Evolutionary conservation across 2,797 vertebrate genomes (phyloP).

Genomic region (Cossypha polioptera): DNA sequence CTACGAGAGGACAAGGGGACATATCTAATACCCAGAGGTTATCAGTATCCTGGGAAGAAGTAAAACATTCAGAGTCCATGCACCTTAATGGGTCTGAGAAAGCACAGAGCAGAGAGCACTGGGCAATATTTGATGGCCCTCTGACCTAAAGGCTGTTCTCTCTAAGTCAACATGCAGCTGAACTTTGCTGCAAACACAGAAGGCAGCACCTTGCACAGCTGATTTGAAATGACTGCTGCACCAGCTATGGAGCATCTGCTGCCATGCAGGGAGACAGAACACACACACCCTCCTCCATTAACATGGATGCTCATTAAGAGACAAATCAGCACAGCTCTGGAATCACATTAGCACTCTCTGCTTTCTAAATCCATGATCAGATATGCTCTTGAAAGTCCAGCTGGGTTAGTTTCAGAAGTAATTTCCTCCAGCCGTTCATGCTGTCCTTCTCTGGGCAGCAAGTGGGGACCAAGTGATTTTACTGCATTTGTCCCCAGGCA

Average conservation of each 20-base stretch:
- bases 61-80: background rate
- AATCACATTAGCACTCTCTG: background rate
- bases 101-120: background rate
- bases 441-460: background rate
- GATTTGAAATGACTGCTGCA: background rate
- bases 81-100: background rate
- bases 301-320: background rate
- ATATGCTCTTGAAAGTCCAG: background rate
- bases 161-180: background rate
- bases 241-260: fast-evolving
- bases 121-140: background rate
- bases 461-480: background rate
- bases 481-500: background rate
- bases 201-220: background rate
- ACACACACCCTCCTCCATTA: background rate
- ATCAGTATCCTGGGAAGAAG: background rate
- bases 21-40: background rate
- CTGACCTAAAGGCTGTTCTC: background rate
- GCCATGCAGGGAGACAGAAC: background rate
- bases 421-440: background rate
- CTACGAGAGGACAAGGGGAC: background rate
- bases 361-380: background rate
- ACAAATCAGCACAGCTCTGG: background rate
- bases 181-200: background rate
- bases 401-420: background rate